Evolutionary conservation across 2,113 vertebrate genomes (phyloP), one percentile per base, ranked within the genome.

Genomic region (Cranoglanis bouderius): DNA sequence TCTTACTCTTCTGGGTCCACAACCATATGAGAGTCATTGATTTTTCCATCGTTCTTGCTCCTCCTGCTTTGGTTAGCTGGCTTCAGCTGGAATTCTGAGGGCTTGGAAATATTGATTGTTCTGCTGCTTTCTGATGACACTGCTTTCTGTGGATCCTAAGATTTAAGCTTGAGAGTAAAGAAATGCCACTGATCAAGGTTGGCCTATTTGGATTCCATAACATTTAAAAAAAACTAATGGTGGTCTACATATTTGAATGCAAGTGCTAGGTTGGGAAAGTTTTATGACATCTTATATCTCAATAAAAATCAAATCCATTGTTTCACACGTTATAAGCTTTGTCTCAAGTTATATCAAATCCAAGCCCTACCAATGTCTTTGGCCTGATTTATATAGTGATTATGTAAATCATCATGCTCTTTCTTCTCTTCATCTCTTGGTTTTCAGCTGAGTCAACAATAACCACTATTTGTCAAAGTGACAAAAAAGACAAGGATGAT

Each of bases 41-140:
- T 93, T 91, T 90, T 91, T 91, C 80, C 67, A 92, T 81, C 89
- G 75, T 91, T 89, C 91, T 89, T 89, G 87, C 83, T 78, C 53
- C 72, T 88, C 92, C 74, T 55, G 88, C 89, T 85, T 88, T 55
- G 75, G 89, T 89, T 86, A 87, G 86, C 90, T 90, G 85, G 85
- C 18, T 89, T 88, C 84, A 90, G 89, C 89, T 89, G 90, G 74
- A 90, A 87, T 81, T 92, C 91, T 88, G 85, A 85, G 49, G 90
- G 86, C 85, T 92, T 84, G 87, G 65, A 67, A 75, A 82, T 94
- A 96, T 95, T 51, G 94, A 95, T 94, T 88, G 13, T 74, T 74
- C 87, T 85, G 59, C 90, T 88, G 89, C 86, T 90, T 82, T 90
- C 89, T 90, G 92, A 92, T 93, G 92, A 92, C 40, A 93, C 94